A percentile compares a stretch with the other conserved stretches of the same genome.
Conservation (phyloP, 2,888 invertebrate species). For the Tetranychus piercei region DNA sequence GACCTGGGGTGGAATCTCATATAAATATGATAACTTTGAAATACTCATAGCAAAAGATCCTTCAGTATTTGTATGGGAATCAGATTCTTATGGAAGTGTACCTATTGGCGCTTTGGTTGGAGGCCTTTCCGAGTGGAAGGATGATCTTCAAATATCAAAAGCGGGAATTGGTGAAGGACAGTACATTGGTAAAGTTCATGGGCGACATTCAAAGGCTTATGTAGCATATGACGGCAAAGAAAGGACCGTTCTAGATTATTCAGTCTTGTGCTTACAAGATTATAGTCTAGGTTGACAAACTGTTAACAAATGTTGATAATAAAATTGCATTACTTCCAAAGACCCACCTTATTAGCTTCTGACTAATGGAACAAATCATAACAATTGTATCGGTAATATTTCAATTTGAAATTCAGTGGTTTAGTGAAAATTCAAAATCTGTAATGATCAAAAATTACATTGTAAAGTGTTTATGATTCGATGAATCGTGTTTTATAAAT, state of each 20-base stretch:
- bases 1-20: not conserved
- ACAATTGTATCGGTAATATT: no score
- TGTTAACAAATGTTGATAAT: no score
- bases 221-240: not conserved
- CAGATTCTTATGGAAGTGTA: not conserved
- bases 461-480: no score
- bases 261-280: not conserved
- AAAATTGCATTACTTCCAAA: no score
- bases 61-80: not conserved
- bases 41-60: not conserved
- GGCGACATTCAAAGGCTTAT: not conserved
- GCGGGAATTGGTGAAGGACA: not conserved
- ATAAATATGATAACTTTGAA: not conserved
- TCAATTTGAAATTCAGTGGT: no score
- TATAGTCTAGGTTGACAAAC: not conserved
- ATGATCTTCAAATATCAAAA: not conserved
- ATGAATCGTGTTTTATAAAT: no score
- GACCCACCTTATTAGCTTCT: no score
- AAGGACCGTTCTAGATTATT: not conserved
- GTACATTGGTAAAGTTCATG: not conserved
- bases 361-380: accelerated
- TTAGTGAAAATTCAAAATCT: no score
- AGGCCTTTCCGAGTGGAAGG: not conserved
- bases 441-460: no score
- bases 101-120: not conserved